A percentile compares a stretch with the other conserved stretches of the same genome.
Conservation (phyloP, 2,113 vertebrate genomes). For the Hepsetus odoe region DNA sequence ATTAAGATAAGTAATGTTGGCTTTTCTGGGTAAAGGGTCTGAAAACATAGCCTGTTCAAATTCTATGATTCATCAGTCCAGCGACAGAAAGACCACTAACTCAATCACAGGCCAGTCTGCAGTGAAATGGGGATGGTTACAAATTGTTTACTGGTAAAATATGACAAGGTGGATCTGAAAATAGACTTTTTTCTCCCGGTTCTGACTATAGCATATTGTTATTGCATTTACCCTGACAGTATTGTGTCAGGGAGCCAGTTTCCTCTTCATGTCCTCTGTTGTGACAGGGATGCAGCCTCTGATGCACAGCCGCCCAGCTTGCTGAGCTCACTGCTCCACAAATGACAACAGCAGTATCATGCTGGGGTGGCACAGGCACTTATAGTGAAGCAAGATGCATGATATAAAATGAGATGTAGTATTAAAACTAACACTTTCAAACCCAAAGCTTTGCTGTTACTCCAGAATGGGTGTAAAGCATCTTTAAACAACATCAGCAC, state of each 20-base stretch:
- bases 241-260: slow-evolving; percentile 15
- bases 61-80: background rate
- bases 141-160: background rate
- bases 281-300: background rate
- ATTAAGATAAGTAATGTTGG: too few relatives aligned
- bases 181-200: background rate
- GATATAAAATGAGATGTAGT: slow-evolving; percentile 5
- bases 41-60: too few relatives aligned
- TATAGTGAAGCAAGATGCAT: slow-evolving; percentile 14
- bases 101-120: background rate
- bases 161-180: background rate
- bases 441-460: background rate
- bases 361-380: background rate
- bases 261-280: background rate
- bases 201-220: background rate
- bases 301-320: background rate
- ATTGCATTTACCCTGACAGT: slow-evolving; percentile 6
- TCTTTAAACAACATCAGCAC: background rate
- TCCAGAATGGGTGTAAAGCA: background rate
- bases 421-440: background rate
- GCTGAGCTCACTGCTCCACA: slow-evolving; percentile 13
- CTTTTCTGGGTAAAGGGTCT: too few relatives aligned
- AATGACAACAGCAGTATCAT: background rate
- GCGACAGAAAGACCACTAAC: background rate
- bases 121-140: background rate